These are phyloP conservation scores for Catotricha subobsoleta DNA, from an alignment of 2,888 invertebrate genomes.

Conservation along the genomic window DNA sequence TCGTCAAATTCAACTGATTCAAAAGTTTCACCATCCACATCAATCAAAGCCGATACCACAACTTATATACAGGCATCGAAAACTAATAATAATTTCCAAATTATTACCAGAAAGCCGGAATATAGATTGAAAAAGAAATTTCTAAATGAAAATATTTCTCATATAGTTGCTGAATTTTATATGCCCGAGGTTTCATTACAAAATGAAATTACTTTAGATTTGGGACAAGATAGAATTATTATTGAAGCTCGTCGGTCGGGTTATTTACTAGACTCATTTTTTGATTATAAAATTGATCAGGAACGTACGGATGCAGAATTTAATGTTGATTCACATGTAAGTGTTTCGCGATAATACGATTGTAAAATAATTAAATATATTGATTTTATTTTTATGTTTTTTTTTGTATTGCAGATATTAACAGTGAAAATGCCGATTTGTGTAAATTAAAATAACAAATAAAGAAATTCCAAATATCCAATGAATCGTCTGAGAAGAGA, in stretches of 20 bases:
- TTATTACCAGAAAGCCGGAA: neutral
- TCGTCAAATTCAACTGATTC: neutral
- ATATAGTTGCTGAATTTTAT: slow-evolving; percentile 23
- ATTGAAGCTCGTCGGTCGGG: slow-evolving; percentile 41
- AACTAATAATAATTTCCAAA: neutral
- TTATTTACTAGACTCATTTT: slow-evolving; percentile 48
- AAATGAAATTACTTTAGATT: slow-evolving; percentile 44
- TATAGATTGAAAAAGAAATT: neutral
- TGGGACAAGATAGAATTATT: slow-evolving; percentile 59
- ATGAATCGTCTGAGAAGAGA: too few relatives aligned
- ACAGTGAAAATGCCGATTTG: slow-evolving; percentile 1
- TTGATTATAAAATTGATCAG: slow-evolving; percentile 46
- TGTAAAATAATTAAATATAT: neutral
- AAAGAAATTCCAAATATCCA: too few relatives aligned
- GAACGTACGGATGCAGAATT: slow-evolving; percentile 16
- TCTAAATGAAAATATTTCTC: neutral
- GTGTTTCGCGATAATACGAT: neutral
- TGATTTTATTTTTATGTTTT: neutral
- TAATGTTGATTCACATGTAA: neutral
- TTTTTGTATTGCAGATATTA: slow-evolving; percentile 1
- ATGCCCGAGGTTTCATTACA: slow-evolving; percentile 18
- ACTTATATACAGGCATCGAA: too few relatives aligned
- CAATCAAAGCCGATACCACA: too few relatives aligned
- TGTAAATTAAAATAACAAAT: too few relatives aligned
- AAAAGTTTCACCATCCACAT: too few relatives aligned